Evolutionary conservation across 1,140 invertebrate species (phyloP).

Genomic region (Liolophura sinensis): DNA sequence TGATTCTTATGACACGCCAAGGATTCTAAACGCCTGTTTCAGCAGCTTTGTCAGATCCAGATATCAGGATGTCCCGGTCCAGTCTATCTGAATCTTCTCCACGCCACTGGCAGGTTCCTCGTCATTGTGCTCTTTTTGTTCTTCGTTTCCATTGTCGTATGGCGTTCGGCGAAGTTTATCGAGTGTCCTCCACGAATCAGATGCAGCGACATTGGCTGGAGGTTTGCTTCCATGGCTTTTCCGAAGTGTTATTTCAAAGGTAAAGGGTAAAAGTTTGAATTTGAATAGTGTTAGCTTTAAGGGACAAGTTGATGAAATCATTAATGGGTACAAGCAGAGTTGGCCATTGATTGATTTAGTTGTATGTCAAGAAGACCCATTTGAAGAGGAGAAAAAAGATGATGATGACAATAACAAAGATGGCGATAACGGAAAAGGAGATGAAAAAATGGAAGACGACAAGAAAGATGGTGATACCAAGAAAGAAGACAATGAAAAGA

Average conservation of each 20-base stretch:
- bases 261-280: conserved; percentile 28
- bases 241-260: conserved; percentile 22
- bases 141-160: conserved; percentile 57
- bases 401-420: conserved; percentile 10
- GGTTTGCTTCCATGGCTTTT: conserved; percentile 54
- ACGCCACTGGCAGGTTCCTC: conserved; percentile 52
- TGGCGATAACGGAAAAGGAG: conserved; percentile 10
- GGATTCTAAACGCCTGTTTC: conserved; percentile 50
- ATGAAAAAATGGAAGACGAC: conserved; percentile 17
- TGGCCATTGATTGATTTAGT: conserved; percentile 49
- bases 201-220: conserved; percentile 53
- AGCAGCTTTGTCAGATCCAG: conserved; percentile 49
- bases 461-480: conserved; percentile 21
- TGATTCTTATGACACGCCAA: conserved; percentile 52
- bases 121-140: conserved; percentile 53
- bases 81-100: conserved; percentile 49
- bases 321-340: conserved; percentile 50
- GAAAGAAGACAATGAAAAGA: conserved; percentile 18
- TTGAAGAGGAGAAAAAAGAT: conserved; percentile 25
- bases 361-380: conserved; percentile 27
- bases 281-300: conserved; percentile 55
- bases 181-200: conserved; percentile 55
- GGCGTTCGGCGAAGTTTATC: conserved; percentile 52
- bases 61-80: conserved; percentile 53
- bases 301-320: conserved; percentile 55